phyloP scores from a whole-genome alignment of 2,888 invertebrate genomes.

The Plebejus argus region DNA sequence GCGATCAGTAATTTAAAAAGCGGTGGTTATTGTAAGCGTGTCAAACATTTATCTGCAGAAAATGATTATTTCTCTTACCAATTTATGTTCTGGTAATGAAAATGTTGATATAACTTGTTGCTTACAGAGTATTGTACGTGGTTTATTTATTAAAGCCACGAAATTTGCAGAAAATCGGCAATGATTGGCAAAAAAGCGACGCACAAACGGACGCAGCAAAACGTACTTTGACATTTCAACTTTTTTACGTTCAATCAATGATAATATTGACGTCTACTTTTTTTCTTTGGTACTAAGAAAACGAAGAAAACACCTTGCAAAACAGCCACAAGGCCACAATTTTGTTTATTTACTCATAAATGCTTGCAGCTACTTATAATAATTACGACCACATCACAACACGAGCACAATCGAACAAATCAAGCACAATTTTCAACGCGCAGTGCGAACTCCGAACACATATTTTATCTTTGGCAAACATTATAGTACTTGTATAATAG shows the following conservation, averaged over 20 bases:
- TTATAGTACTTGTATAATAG: too few relatives aligned
- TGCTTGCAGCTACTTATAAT: too few relatives aligned
- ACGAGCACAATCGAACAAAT: background rate
- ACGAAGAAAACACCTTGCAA: too few relatives aligned
- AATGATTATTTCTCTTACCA: slow-evolving; percentile 50
- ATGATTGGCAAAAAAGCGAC: slow-evolving; percentile 76
- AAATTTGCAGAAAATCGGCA: slow-evolving; percentile 65
- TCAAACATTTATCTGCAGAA: background rate
- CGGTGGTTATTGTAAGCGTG: background rate
- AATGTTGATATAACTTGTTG: slow-evolving; percentile 37
- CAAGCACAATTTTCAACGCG: background rate
- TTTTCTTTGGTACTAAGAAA: background rate
- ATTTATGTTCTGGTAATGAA: slow-evolving; percentile 43
- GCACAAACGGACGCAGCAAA: slow-evolving; percentile 70
- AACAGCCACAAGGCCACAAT: too few relatives aligned
- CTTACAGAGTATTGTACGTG: background rate
- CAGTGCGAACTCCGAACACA: background rate
- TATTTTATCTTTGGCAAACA: background rate
- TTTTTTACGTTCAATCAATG: background rate
- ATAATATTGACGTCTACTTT: background rate
- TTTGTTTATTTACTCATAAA: too few relatives aligned
- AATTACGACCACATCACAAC: too few relatives aligned
- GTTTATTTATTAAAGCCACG: slow-evolving; percentile 33
- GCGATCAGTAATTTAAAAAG: slow-evolving; percentile 17
- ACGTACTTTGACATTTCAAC: slow-evolving; percentile 62